Evolutionary conservation across 2,888 invertebrate species (phyloP), one percentile per base, ranked within the genome.

Genomic region (Mythimna pallens): DNA sequence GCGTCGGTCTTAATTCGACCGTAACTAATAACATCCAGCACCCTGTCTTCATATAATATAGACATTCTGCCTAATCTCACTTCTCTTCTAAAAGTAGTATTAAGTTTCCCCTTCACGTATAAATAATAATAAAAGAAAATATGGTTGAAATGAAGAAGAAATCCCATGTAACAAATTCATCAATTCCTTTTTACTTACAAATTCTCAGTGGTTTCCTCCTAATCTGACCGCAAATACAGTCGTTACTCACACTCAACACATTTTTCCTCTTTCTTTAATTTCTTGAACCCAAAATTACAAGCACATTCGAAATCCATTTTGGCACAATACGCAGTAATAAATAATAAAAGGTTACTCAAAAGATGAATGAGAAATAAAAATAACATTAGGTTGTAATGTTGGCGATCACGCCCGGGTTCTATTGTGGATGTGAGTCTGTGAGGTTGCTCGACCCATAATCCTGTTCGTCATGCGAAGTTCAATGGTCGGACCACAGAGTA

Each of bases 331-430:
- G 22, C 55, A 36, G 12, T 65, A 71, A 82, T 78, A 82, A 80
- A 84, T 85, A 84, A 76, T 78, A 80, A 76, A 75, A 81, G 78
- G 61, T 75, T 78, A 82, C 64, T 70, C 59, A 75, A 70, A 81
- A 75, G 76, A 80, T 76, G 73, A 69, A 73, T 63, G 73, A 70
- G 72, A 80, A 75, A 81, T 82, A 71, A 79, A 84, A 85, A 76
- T 80, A 75, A 70, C 71, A 78, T 81, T 74, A 76, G 69, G 68
- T 77, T 75, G 73, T 78, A 82, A 80, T 83, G 64, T 73, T 70
- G 70, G 82, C 52, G 73, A 78, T 85, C 86, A 80, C 86, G 85
- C 83, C 83, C 83, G 50, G 14, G 36, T 58, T n/a, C 85, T 73
- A 71, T 85, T 85, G 81, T 85, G 66, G 20, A 43, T 66, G 43